Evolutionary conservation across 2,888 invertebrate species (phyloP).

Genomic region (Ochropleura leucogaster): DNA sequence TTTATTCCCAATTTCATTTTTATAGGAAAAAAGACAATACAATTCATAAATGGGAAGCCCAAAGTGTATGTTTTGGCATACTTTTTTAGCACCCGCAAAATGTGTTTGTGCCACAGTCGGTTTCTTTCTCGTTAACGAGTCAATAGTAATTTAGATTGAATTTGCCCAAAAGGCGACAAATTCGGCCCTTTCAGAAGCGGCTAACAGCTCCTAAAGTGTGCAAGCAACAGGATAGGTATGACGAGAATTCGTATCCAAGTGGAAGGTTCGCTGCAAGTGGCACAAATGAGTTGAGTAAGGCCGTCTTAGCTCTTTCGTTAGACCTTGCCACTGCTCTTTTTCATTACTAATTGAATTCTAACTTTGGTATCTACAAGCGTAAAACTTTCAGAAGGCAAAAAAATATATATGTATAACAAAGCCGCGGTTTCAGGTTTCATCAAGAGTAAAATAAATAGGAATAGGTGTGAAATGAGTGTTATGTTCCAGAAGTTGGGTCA

Average conservation of each 20-base stretch:
- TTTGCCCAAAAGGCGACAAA: too few species aligned
- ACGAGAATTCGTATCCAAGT: too few species aligned
- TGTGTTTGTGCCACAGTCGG: not conserved
- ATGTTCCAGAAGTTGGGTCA: not conserved
- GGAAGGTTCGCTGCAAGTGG: too few species aligned
- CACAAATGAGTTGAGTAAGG: too few species aligned
- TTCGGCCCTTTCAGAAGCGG: too few species aligned
- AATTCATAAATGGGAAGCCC: conserved; percentile 1
- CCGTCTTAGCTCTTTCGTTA: too few species aligned
- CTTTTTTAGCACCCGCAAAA: not conserved
- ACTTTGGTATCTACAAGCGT: not conserved
- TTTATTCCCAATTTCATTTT: not conserved
- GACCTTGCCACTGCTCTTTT: not conserved
- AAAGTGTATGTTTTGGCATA: not conserved
- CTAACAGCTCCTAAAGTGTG: too few species aligned
- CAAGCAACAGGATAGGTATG: too few species aligned
- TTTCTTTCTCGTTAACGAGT: too few species aligned
- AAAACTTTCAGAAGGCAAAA: not conserved
- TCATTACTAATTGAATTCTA: not conserved
- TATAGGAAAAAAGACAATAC: conserved; percentile 9
- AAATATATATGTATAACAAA: too few species aligned
- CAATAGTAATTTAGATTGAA: too few species aligned
- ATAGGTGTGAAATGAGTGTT: not conserved
- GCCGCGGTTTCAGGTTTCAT: not conserved
- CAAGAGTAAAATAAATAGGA: not conserved